Conservation (phyloP, 35 echinoderm and acorn worm genomes). For the Eucidaris tribuloides region DNA sequence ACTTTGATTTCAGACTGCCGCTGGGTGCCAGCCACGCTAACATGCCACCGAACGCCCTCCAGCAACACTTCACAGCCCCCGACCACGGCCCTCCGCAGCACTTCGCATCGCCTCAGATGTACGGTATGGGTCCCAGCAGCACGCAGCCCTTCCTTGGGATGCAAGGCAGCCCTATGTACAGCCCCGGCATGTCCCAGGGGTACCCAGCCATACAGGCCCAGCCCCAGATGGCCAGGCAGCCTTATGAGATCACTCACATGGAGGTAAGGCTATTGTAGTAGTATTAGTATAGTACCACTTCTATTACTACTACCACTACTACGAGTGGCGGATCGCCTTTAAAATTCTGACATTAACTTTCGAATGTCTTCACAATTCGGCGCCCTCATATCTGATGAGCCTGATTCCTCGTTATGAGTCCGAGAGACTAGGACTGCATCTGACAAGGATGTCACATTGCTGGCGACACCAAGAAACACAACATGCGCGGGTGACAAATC, state of each 20-base stretch:
- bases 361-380: too few relatives aligned
- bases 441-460: too few relatives aligned
- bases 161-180: not conserved
- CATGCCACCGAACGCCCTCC: not conserved
- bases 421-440: too few relatives aligned
- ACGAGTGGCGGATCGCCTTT: too few relatives aligned
- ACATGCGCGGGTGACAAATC: too few relatives aligned
- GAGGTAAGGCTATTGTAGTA: too few relatives aligned
- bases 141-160: not conserved
- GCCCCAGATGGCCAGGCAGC: not conserved
- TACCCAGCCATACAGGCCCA: slow-evolving; percentile 13
- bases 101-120: slow-evolving; percentile 17
- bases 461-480: too few relatives aligned
- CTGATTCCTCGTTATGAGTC: too few relatives aligned
- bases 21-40: slow-evolving; percentile 9
- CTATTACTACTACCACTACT: too few relatives aligned
- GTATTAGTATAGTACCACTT: too few relatives aligned
- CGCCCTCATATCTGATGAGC: too few relatives aligned
- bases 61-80: not conserved
- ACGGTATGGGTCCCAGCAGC: slow-evolving; percentile 4
- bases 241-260: slow-evolving; percentile 74
- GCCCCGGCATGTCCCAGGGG: not conserved
- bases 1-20: not conserved
- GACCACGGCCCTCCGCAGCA: not conserved
- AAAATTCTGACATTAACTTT: too few relatives aligned